These are phyloP conservation scores for Papilio aristodemus DNA, from an alignment of 1,140 invertebrate genomes.

Conservation along the genomic window DNA sequence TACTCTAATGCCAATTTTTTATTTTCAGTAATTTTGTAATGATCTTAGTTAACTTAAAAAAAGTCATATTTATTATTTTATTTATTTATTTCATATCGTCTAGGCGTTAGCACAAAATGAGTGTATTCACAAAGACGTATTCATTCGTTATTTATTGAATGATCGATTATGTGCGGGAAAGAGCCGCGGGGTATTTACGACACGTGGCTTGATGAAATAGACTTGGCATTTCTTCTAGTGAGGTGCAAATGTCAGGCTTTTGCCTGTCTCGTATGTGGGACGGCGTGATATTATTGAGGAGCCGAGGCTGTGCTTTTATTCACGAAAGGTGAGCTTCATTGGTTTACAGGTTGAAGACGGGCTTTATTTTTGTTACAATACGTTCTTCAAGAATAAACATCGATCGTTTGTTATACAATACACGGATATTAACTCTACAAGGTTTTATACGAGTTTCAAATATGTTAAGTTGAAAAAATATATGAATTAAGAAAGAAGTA, in stretches of 20 bases:
- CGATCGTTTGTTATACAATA: no score
- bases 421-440: no score
- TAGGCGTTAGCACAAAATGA: neutral
- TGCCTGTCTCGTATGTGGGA: slow-evolving; percentile 38
- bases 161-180: neutral
- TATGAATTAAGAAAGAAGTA: no score
- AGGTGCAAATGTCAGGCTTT: slow-evolving; percentile 57
- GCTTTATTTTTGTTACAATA: no score
- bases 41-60: neutral
- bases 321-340: neutral
- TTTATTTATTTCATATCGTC: neutral
- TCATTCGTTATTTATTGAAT: neutral
- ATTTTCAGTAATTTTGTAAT: neutral
- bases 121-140: neutral
- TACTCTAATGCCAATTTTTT: no score
- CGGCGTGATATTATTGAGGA: neutral
- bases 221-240: slow-evolving; percentile 51
- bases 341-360: no score
- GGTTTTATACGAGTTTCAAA: no score
- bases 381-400: no score
- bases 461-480: no score
- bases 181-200: slow-evolving; percentile 43
- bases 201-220: slow-evolving; percentile 48
- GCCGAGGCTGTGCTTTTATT: neutral
- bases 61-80: no score